Evolutionary conservation across 30 jellyfish, hydroid and myxozoan genomes (phyloP).

Genomic region (Haliclystus octoradiatus): DNA sequence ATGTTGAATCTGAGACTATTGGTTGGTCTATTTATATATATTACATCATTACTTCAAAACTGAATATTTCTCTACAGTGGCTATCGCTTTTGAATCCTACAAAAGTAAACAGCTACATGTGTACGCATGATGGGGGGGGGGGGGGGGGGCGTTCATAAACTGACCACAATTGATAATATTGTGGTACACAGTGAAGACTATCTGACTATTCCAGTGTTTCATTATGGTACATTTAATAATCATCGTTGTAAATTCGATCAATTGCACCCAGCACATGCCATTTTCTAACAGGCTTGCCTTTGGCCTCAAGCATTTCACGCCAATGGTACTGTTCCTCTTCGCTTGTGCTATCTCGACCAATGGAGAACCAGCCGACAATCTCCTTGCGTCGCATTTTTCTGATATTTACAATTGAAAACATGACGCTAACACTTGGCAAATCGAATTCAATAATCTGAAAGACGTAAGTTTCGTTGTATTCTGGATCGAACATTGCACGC

Average conservation of each 20-base stretch:
- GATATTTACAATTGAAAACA: slow-evolving; percentile 78
- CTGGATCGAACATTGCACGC: slow-evolving; percentile 95
- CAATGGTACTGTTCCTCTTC: slow-evolving; percentile 90
- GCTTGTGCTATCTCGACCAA: slow-evolving; percentile 90
- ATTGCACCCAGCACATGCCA: slow-evolving; percentile 92
- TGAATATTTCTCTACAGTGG: too few relatives aligned
- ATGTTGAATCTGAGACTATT: too few relatives aligned
- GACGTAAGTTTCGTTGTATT: slow-evolving; percentile 91
- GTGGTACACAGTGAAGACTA: too few relatives aligned
- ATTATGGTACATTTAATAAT: slow-evolving; percentile 13
- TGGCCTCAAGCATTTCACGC: slow-evolving; percentile 94
- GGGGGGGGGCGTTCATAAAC: too few relatives aligned
- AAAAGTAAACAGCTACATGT: too few relatives aligned
- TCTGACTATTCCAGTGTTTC: too few relatives aligned
- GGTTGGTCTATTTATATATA: too few relatives aligned
- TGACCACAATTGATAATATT: too few relatives aligned
- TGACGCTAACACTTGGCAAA: slow-evolving; percentile 89
- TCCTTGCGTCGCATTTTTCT: slow-evolving; percentile 93
- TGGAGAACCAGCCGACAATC: slow-evolving; percentile 91
- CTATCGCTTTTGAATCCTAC: too few relatives aligned
- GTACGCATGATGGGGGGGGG: too few relatives aligned
- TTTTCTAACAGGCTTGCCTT: slow-evolving; percentile 82
- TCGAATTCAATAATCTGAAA: slow-evolving; percentile 92
- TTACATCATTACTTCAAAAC: too few relatives aligned
- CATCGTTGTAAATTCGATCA: slow-evolving; percentile 69